phyloP scores from a whole-genome alignment of 2,113 vertebrate genomes.

The Indri indri region DNA sequence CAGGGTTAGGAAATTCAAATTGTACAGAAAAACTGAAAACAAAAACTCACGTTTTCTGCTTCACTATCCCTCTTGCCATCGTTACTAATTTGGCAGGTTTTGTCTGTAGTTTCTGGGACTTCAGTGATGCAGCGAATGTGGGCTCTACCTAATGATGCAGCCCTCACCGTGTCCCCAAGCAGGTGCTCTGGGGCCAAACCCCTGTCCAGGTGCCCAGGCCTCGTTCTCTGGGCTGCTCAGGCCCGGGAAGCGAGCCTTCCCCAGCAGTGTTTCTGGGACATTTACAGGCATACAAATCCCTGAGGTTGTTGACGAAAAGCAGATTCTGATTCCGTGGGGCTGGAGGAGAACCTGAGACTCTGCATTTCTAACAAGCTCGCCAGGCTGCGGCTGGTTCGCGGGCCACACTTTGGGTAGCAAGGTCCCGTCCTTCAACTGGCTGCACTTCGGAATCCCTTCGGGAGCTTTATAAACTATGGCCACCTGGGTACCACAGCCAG shows the following conservation, averaged over 20 bases:
- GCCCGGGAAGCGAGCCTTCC: not conserved
- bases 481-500: not conserved
- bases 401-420: not conserved
- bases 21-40: not conserved
- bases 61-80: not conserved
- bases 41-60: not conserved
- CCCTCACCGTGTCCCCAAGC: not conserved
- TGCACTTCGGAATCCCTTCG: not conserved
- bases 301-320: not conserved
- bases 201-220: not conserved
- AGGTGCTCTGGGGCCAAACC: not conserved
- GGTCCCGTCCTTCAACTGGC: not conserved
- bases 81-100: not conserved
- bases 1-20: not conserved
- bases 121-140: accelerated
- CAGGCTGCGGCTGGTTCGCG: not conserved
- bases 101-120: not conserved
- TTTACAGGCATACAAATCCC: not conserved
- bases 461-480: not conserved
- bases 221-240: not conserved
- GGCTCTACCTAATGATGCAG: not conserved
- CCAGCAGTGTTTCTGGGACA: not conserved
- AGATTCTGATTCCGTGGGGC: not conserved
- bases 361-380: not conserved
- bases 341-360: not conserved